phyloP scores from a whole-genome alignment of 2,113 vertebrate genomes.

The Suricata suricatta region DNA sequence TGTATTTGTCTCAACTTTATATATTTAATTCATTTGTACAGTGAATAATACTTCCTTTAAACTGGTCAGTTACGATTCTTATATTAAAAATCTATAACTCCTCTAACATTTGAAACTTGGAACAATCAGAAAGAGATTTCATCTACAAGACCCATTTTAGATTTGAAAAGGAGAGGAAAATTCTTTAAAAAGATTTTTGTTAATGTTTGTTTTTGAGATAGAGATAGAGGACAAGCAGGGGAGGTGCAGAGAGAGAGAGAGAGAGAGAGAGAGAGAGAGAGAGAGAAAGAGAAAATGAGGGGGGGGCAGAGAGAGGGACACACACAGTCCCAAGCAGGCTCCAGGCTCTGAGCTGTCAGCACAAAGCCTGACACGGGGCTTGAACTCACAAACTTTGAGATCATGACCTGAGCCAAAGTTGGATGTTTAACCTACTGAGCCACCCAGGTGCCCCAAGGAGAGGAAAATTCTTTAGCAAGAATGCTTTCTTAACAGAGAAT shows the following conservation, averaged over 20 bases:
- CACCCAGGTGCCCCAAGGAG: background rate
- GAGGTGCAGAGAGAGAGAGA: no score
- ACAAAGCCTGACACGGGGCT: no score
- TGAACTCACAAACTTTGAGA: no score
- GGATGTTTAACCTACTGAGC: no score
- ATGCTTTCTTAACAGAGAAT: slow-evolving; percentile 34
- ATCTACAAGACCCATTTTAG: background rate
- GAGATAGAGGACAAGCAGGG: no score
- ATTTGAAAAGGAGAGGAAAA: slow-evolving; percentile 38
- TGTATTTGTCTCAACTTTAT: background rate
- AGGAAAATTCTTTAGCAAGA: background rate
- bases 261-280: no score
- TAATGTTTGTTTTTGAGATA: no score
- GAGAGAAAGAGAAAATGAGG: no score
- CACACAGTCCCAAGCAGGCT: no score
- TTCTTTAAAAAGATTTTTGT: background rate
- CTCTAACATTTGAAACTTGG: background rate
- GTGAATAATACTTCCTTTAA: slow-evolving; percentile 15
- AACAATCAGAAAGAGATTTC: slow-evolving; percentile 50
- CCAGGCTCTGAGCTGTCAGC: no score
- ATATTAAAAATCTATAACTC: slow-evolving; percentile 39
- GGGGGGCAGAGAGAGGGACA: no score
- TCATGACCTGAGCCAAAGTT: no score
- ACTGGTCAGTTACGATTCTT: background rate
- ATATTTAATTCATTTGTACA: background rate